phyloP scores from a whole-genome alignment of 2,113 vertebrate genomes.

The Setophaga petechia region DNA sequence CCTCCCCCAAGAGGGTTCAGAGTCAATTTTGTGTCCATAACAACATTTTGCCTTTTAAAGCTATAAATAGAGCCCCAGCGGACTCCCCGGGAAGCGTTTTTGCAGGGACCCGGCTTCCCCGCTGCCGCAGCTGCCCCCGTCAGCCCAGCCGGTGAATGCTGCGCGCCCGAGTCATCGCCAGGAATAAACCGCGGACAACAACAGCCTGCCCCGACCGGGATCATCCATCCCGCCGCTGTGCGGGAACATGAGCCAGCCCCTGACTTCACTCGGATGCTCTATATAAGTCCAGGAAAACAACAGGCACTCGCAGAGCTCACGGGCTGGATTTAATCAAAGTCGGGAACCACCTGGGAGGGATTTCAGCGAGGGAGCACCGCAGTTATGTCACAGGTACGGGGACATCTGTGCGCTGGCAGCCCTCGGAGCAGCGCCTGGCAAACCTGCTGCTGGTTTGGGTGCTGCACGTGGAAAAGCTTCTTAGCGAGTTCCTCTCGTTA shows the following conservation, averaged over 20 bases:
- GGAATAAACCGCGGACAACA: constrained; percentile 72
- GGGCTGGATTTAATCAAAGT: constrained; percentile 2
- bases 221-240: constrained; percentile 58
- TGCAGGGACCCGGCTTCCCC: background rate
- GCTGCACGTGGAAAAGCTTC: background rate
- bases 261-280: constrained; percentile 56
- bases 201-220: background rate
- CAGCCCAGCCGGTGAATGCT: background rate
- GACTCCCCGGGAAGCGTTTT: background rate
- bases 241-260: constrained; percentile 51
- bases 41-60: constrained; percentile 25
- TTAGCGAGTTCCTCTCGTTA: background rate
- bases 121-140: constrained; percentile 28
- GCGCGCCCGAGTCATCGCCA: constrained; percentile 54
- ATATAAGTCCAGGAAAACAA: constrained; percentile 72
- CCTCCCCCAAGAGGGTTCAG: background rate
- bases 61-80: background rate
- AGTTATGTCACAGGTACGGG: constrained; percentile 89
- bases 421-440: background rate
- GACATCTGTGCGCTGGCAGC: background rate
- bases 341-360: background rate
- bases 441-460: background rate
- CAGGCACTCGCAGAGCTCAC: constrained; percentile 57
- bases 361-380: background rate
- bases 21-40: background rate